phyloP scores from a whole-genome alignment of 2,888 invertebrate species.

The Criorhina ranunculi region DNA sequence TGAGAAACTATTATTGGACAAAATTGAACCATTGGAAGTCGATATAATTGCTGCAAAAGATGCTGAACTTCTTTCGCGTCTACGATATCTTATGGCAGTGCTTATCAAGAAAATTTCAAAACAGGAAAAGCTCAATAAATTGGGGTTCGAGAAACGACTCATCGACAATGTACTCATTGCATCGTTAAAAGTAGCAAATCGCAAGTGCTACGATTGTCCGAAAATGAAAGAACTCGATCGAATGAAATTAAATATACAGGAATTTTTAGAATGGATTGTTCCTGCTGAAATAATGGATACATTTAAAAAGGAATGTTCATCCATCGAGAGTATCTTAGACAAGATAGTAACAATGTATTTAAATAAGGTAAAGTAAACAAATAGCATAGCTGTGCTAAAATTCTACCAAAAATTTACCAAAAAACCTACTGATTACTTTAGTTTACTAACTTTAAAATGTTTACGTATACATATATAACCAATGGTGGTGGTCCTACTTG shows the following conservation, averaged over 20 bases:
- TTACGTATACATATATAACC: slow-evolving; percentile 4
- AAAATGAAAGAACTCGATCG: slow-evolving; percentile 87
- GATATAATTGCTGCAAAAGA: slow-evolving; percentile 76
- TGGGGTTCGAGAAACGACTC: slow-evolving; percentile 90
- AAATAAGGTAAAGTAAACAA: slow-evolving; percentile 80
- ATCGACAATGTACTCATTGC: slow-evolving; percentile 93
- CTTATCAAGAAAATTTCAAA: slow-evolving; percentile 93
- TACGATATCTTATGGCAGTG: slow-evolving; percentile 92
- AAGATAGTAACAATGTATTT: slow-evolving; percentile 83
- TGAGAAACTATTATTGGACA: slow-evolving; percentile 67
- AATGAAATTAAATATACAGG: slow-evolving; percentile 90
- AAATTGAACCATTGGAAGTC: slow-evolving; percentile 69
- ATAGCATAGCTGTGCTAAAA: background rate
- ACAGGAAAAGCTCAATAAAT: slow-evolving; percentile 90
- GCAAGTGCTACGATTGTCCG: slow-evolving; percentile 87
- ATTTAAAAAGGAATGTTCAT: slow-evolving; percentile 90
- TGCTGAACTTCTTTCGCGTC: slow-evolving; percentile 88
- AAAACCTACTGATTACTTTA: slow-evolving; percentile 26
- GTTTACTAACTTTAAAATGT: slow-evolving; percentile 26
- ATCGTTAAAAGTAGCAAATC: slow-evolving; percentile 90
- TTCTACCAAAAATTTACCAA: slow-evolving; percentile 51
- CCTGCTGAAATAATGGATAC: slow-evolving; percentile 91
- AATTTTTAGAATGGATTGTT: slow-evolving; percentile 92
- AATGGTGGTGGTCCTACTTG: slow-evolving; percentile 63
- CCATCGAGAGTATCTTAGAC: slow-evolving; percentile 91